Evolutionary conservation across 2,113 vertebrate species (phyloP), one percentile per base, ranked within the genome.

Genomic region (Malurus cyaneus): DNA sequence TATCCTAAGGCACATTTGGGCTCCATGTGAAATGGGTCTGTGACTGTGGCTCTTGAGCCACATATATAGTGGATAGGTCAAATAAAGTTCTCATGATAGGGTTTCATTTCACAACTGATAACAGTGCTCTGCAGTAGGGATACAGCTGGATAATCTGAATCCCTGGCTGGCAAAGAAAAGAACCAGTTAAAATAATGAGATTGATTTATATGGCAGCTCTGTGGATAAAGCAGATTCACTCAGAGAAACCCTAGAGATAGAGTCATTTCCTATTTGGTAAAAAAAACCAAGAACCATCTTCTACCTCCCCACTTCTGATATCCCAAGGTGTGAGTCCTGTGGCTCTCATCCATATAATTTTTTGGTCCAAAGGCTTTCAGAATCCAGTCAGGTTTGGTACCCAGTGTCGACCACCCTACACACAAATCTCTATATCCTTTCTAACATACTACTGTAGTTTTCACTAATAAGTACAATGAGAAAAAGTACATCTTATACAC

Each of bases 41-140:
- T 57, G 70, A 79, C 73, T 91, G n/a, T 29, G 77, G 50, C 53
- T 66, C 44, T 52, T 47, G 31, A 89, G 60, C 61, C 69, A 80
- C 77, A 42, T 44, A 5, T 39, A 47, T 24, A 73, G 54, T 28
- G 16, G 64, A 50, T 52, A 89, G 89, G 89, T 95, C 89, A 92
- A 94, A 84, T 50, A 80, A 93, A 95, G 89, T 92, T 96, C 72
- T 64, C 8, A 0, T 52, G 69, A 47, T 53, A 49, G 6, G 18
- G 42, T 86, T 94, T 91, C 77, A 89, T 88, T 92, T 70, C 64
- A 81, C 39, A 84, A 31, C 60, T 60, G 91, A 73, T 83, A 94
- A 92, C 50, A 44, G 24, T 53, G 54, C 46, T 88, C 80, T 92
- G 54, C 67, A 50, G 62, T 16, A 72, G 41, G 36, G 57, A 88